Evolutionary conservation across 1,140 invertebrate genomes (phyloP).

Genomic region (Drosophila lowei): DNA sequence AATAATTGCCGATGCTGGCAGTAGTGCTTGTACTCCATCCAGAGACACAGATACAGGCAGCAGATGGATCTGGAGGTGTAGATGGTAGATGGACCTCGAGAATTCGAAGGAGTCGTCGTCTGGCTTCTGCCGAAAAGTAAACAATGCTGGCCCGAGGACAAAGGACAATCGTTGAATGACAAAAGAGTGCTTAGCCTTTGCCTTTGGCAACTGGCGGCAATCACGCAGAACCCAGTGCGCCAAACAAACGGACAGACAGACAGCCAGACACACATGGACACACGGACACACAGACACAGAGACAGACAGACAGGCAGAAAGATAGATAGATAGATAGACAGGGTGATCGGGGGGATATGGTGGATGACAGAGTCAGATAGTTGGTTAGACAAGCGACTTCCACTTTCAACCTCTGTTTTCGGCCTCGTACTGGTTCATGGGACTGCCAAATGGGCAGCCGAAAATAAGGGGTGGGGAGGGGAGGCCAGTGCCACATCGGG

Average conservation of each 20-base stretch:
- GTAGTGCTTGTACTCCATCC: background rate
- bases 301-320: slow-evolving; percentile 17
- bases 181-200: slow-evolving; percentile 77
- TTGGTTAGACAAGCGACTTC: slow-evolving; percentile 33
- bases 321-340: slow-evolving; percentile 3
- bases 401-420: background rate
- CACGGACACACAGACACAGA: slow-evolving; percentile 2
- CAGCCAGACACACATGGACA: slow-evolving; percentile 9
- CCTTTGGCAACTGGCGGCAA: slow-evolving; percentile 74
- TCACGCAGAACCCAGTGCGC: slow-evolving; percentile 56
- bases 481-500: slow-evolving; percentile 14
- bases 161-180: slow-evolving; percentile 78
- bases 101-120: background rate
- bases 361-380: slow-evolving; percentile 29
- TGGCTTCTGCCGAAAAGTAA: slow-evolving; percentile 48
- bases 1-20: slow-evolving; percentile 60
- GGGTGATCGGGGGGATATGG: slow-evolving; percentile 16
- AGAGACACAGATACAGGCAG: background rate
- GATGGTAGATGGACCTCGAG: slow-evolving; percentile 4
- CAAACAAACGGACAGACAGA: slow-evolving; percentile 21
- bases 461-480: background rate
- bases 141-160: slow-evolving; percentile 64
- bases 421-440: background rate
- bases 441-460: slow-evolving; percentile 34
- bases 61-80: slow-evolving; percentile 2